These are phyloP conservation scores for Zygaena filipendulae DNA, from an alignment of 2,888 invertebrate species.

Conservation along the genomic window DNA sequence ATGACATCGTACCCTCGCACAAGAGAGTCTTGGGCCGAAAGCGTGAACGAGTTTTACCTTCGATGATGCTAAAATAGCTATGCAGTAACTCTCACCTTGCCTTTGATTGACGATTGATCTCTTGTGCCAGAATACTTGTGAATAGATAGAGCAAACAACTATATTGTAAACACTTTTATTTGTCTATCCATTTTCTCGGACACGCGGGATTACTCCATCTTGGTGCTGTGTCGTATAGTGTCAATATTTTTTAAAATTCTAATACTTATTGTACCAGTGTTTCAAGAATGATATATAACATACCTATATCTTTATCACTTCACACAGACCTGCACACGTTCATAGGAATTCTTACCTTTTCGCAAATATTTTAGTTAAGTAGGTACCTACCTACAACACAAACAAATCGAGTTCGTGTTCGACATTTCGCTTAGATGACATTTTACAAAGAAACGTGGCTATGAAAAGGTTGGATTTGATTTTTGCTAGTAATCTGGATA, in stretches of 20 bases:
- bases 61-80: slow-evolving; percentile 65
- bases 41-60: slow-evolving; percentile 66
- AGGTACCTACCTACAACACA: too few relatives aligned
- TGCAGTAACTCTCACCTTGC: slow-evolving; percentile 65
- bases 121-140: slow-evolving; percentile 65
- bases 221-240: too few relatives aligned
- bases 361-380: slow-evolving; percentile 44
- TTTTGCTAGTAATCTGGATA: slow-evolving; percentile 65
- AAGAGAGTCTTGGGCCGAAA: slow-evolving; percentile 64
- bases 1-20: slow-evolving; percentile 54
- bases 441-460: slow-evolving; percentile 66
- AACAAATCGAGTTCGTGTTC: slow-evolving; percentile 63
- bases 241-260: too few relatives aligned
- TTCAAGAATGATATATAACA: too few relatives aligned
- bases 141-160: slow-evolving; percentile 49
- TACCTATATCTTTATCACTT: too few relatives aligned
- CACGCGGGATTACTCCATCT: too few relatives aligned
- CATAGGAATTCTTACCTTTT: slow-evolving; percentile 54
- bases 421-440: slow-evolving; percentile 65
- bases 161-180: slow-evolving; percentile 27
- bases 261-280: too few relatives aligned
- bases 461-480: slow-evolving; percentile 66
- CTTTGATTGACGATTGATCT: slow-evolving; percentile 68
- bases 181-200: slow-evolving; percentile 23
- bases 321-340: too few relatives aligned